Evolutionary conservation across 2,888 invertebrate species (phyloP).

Genomic region (Lottia gigantea): DNA sequence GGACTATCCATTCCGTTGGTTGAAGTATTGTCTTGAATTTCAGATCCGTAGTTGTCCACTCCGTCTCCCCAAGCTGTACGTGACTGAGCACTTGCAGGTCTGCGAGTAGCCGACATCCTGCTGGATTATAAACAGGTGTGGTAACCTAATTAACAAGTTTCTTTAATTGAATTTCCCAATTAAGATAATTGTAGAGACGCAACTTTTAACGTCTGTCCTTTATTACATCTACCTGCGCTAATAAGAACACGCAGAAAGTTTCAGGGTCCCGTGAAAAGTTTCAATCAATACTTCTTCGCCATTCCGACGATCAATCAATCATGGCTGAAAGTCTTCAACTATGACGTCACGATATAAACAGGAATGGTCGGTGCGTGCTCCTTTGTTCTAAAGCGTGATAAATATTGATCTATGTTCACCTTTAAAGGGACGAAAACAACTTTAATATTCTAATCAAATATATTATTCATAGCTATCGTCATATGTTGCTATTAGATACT

Average conservation of each 20-base stretch:
- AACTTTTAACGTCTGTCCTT: background rate
- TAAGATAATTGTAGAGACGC: too few species aligned
- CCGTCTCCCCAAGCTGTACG: constrained; percentile 55
- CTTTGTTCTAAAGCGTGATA: too few species aligned
- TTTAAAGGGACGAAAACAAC: too few species aligned
- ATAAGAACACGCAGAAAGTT: background rate
- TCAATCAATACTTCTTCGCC: background rate
- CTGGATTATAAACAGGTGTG: background rate
- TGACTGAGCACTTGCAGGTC: constrained; percentile 57
- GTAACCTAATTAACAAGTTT: background rate
- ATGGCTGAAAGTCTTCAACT: constrained; percentile 7
- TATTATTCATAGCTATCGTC: too few species aligned
- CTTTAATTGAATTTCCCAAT: background rate
- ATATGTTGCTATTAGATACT: too few species aligned
- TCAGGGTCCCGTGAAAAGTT: background rate
- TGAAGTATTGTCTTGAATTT: constrained; percentile 49
- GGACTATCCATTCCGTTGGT: constrained; percentile 42
- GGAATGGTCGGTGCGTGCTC: background rate
- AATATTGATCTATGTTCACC: too few species aligned
- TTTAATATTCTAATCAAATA: too few species aligned
- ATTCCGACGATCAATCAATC: background rate
- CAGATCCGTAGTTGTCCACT: constrained; percentile 42
- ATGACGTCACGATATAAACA: constrained; percentile 9
- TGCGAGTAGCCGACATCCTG: constrained; percentile 27
- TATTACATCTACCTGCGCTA: background rate